These are phyloP conservation scores for Lacerta bilineata DNA, from an alignment of 2,797 vertebrate genomes.

Conservation along the genomic window DNA sequence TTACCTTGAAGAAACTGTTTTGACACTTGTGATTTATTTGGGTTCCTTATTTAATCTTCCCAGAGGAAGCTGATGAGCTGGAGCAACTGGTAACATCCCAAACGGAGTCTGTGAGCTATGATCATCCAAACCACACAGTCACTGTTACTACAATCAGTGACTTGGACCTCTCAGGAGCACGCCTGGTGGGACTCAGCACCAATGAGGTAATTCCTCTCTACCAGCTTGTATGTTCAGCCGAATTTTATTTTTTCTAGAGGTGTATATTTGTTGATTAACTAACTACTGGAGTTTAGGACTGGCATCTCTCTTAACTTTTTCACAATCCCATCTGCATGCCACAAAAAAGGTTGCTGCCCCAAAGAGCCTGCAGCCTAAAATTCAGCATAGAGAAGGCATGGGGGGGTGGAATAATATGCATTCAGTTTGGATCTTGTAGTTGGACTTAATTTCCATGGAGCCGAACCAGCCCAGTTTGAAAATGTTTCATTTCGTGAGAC, in stretches of 20 bases:
- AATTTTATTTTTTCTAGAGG: neutral
- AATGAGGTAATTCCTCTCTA: constrained; percentile 73
- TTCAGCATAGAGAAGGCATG: neutral
- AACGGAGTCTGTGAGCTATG: constrained; percentile 87
- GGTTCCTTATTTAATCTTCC: constrained; percentile 4
- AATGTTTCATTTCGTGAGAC: no score
- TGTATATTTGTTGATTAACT: neutral
- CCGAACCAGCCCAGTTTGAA: no score
- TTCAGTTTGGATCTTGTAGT: neutral
- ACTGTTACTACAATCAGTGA: constrained; percentile 96
- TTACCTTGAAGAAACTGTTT: neutral
- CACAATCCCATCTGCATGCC: no score
- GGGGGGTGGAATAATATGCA: neutral
- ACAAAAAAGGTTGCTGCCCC: neutral
- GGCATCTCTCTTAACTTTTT: no score
- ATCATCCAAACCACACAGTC: constrained; percentile 96
- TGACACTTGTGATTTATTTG: neutral
- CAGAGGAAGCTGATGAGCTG: constrained; percentile 90
- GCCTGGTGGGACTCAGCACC: constrained; percentile 77
- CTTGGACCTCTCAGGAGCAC: constrained; percentile 87
- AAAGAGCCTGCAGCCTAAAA: neutral
- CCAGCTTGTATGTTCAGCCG: neutral
- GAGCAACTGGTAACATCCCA: constrained; percentile 85
- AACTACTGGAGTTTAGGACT: no score
- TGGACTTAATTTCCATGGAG: neutral